phyloP scores from a whole-genome alignment of 2,797 vertebrate species.

The Liasis olivaceus region DNA sequence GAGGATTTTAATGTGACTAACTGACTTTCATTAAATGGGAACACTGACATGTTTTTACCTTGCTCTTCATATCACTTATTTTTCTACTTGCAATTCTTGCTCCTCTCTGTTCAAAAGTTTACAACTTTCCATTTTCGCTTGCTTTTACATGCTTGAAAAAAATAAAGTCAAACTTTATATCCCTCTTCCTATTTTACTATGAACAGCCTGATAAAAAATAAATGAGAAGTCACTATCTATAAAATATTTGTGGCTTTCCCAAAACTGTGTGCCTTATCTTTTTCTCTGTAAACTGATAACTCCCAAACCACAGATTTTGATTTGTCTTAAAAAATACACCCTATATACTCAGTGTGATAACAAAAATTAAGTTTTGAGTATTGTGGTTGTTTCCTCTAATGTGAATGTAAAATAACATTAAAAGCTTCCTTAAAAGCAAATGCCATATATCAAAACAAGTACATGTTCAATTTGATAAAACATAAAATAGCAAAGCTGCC shows the following conservation, averaged over 20 bases:
- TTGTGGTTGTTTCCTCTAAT: slow-evolving; percentile 22
- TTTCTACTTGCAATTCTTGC: background rate
- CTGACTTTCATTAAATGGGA: background rate
- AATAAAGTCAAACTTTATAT: slow-evolving; percentile 42
- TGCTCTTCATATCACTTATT: slow-evolving; percentile 22
- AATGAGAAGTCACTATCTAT: slow-evolving; percentile 60
- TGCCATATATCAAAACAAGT: slow-evolving; percentile 51
- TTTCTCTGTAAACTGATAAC: slow-evolving; percentile 62
- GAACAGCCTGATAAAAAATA: slow-evolving; percentile 68
- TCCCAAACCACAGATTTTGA: slow-evolving; percentile 38
- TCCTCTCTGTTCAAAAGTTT: background rate
- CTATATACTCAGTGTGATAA: background rate
- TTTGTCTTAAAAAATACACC: background rate
- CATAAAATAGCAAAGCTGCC: slow-evolving; percentile 10
- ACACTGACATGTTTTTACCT: background rate
- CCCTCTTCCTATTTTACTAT: slow-evolving; percentile 56
- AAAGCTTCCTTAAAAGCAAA: slow-evolving; percentile 36
- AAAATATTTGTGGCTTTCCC: slow-evolving; percentile 59
- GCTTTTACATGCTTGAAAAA: slow-evolving; percentile 65
- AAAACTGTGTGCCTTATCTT: slow-evolving; percentile 22
- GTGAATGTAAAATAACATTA: background rate
- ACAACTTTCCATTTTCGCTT: slow-evolving; percentile 4
- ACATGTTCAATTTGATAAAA: slow-evolving; percentile 39
- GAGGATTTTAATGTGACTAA: rapidly evolving
- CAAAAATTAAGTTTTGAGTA: slow-evolving; percentile 16